Percentiles rank a stretch among this genome's conserved stretches.
Conservation (phyloP, 2,797 vertebrate genomes). For the Phoeniculus purpureus region DNA sequence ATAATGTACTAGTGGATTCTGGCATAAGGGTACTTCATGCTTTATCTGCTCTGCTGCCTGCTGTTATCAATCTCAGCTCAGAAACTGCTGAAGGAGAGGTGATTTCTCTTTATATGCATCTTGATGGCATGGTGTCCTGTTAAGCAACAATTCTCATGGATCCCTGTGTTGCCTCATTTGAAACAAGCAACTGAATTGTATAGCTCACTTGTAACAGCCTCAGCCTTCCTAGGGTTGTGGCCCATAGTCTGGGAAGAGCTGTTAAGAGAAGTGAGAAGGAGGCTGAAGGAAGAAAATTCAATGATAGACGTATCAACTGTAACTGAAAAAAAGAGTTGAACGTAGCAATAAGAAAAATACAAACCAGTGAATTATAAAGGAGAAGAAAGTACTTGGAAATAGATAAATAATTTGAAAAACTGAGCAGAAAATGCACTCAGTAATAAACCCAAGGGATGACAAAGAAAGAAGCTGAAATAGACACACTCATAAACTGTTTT, state of each 20-base stretch:
- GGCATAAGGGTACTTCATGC: background rate
- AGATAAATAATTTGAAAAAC: background rate
- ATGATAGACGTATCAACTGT: background rate
- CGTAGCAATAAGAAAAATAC: background rate
- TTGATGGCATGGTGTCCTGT: background rate
- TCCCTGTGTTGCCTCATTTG: background rate
- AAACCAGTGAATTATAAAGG: background rate
- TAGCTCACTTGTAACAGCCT: background rate
- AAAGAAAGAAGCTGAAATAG: conserved; percentile 13
- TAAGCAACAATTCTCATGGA: background rate
- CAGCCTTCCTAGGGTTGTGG: background rate
- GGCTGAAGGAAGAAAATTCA: background rate
- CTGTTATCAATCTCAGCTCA: background rate
- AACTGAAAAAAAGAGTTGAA: background rate
- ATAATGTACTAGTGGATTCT: background rate
- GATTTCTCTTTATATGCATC: background rate
- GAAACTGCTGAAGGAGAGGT: background rate
- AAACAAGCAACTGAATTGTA: conserved; percentile 34
- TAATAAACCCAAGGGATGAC: background rate
- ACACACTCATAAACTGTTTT: background rate
- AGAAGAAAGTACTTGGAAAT: background rate
- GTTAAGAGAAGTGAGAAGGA: conserved; percentile 15
- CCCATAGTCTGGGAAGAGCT: background rate
- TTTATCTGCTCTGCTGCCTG: background rate
- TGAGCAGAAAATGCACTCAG: background rate